These are phyloP conservation scores for Ctenosaura bakeri DNA, from an alignment of 2,797 vertebrate genomes.

Conservation along the genomic window DNA sequence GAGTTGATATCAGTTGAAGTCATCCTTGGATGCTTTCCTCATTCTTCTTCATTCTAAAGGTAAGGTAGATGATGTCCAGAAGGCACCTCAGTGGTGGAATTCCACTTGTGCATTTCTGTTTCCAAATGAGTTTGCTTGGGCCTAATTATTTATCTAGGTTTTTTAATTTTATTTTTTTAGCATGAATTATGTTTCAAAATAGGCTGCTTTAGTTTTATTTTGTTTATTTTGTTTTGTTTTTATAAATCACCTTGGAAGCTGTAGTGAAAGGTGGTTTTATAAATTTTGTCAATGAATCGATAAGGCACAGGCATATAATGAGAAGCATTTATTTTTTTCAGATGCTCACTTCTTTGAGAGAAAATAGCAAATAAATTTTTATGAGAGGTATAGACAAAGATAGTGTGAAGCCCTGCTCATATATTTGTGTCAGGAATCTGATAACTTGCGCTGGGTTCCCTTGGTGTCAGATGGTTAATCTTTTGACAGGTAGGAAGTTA, in stretches of 20 bases:
- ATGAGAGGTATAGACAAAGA: neutral
- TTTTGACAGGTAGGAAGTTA: constrained; percentile 52
- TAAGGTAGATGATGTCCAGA: neutral
- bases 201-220: neutral
- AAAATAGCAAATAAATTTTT: constrained; percentile 24
- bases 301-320: neutral
- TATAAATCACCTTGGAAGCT: neutral
- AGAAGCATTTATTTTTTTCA: too few species aligned
- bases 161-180: neutral
- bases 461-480: neutral
- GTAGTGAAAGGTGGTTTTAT: neutral
- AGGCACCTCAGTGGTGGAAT: too few species aligned
- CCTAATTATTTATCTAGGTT: neutral
- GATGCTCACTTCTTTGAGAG: neutral
- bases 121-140: neutral
- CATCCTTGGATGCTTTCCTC: neutral
- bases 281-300: neutral
- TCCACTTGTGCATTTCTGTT: neutral
- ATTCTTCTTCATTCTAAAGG: neutral
- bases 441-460: neutral
- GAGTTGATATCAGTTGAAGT: neutral
- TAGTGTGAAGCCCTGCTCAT: neutral
- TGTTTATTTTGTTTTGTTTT: neutral
- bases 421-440: neutral
- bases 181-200: neutral